phyloP scores from a whole-genome alignment of 2,113 vertebrate species.

The Candoia aspera region DNA sequence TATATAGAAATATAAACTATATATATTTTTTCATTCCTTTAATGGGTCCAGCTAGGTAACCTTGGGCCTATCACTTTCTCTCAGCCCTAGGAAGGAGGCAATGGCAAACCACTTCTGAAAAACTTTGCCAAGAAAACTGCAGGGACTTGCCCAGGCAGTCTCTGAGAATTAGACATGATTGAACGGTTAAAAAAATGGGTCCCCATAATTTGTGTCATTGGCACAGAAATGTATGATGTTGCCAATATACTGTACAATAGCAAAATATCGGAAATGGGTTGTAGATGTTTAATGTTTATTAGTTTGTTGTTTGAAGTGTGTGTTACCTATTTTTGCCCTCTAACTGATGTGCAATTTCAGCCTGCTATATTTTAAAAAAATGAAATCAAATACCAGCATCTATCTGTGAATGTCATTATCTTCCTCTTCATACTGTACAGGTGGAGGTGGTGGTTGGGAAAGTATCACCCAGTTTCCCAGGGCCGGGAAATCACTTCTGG shows the following conservation, averaged over 20 bases:
- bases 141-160: no score
- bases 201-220: not conserved
- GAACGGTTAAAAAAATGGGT: not conserved
- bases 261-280: not conserved
- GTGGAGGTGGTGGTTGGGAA: conserved; percentile 87
- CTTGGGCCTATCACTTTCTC: no score
- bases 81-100: no score
- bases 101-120: no score
- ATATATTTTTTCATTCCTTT: not conserved
- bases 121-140: no score
- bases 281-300: not conserved
- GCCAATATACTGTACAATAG: not conserved
- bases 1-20: not conserved
- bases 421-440: conserved; percentile 50
- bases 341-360: not conserved
- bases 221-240: not conserved
- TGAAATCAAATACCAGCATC: conserved; percentile 11
- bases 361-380: not conserved
- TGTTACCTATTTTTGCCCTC: not conserved
- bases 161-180: no score
- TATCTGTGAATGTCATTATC: not conserved
- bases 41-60: not conserved
- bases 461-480: conserved; percentile 65
- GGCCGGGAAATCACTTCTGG: conserved; percentile 80
- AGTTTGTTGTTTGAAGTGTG: not conserved